Conservation (phyloP, 2,888 invertebrate genomes). For the Laspeyria flexula region DNA sequence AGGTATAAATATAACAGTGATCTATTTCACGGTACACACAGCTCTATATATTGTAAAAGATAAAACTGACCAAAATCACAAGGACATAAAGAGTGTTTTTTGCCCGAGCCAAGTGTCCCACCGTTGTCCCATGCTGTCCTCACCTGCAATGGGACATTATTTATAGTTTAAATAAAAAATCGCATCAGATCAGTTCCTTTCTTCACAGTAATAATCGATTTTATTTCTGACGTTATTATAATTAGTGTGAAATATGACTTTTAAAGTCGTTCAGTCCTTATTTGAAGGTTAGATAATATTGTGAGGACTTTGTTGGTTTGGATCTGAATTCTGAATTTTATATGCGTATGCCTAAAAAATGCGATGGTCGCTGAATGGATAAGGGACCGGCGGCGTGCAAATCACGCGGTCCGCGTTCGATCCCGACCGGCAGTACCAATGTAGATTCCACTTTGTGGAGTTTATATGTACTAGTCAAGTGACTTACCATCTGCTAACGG, state of each 20-base stretch:
- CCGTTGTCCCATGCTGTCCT: conserved; percentile 55
- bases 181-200: conserved; percentile 32
- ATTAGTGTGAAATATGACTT: conserved; percentile 80
- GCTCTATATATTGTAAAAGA: conserved; percentile 78
- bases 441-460: no score
- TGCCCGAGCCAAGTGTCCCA: conserved; percentile 49
- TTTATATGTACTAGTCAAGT: no score
- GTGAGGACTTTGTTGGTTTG: background rate
- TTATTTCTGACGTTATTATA: conserved; percentile 74
- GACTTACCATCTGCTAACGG: no score
- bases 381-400: no score
- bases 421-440: no score
- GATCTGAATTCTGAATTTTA: no score
- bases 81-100: conserved; percentile 77
- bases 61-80: conserved; percentile 82
- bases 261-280: conserved; percentile 45
- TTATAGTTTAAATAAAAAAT: conserved; percentile 71
- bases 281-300: conserved; percentile 6
- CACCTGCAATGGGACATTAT: conserved; percentile 78
- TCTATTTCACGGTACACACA: conserved; percentile 79
- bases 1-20: conserved; percentile 46
- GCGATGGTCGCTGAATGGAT: no score
- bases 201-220: conserved; percentile 74
- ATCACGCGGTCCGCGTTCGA: no score
- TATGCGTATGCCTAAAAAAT: no score